These are phyloP conservation scores for Apeira syringaria DNA, from an alignment of 2,888 invertebrate genomes.

Conservation along the genomic window DNA sequence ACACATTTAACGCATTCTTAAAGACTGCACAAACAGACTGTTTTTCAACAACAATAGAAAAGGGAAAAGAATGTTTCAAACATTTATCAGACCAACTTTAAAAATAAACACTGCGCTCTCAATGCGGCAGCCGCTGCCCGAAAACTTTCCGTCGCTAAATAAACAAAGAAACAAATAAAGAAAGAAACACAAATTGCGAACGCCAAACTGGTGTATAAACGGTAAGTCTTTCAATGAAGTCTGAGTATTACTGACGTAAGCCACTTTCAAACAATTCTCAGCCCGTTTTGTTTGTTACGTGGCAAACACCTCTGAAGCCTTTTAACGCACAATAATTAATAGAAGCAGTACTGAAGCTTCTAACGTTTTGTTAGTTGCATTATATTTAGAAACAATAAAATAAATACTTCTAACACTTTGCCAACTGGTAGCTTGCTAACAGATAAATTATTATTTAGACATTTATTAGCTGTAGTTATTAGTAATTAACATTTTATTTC, in stretches of 20 bases:
- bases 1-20: too few species aligned
- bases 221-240: conserved; percentile 24
- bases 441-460: too few species aligned
- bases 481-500: too few species aligned
- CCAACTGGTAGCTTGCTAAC: too few species aligned
- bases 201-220: conserved; percentile 13
- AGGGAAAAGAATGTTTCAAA: not conserved
- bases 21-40: not conserved
- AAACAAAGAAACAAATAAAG: conserved; percentile 1
- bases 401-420: too few species aligned
- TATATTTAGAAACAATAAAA: too few species aligned
- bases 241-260: conserved; percentile 28
- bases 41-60: not conserved
- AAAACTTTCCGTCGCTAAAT: conserved; percentile 4
- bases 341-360: conserved; percentile 2
- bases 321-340: conserved; percentile 4
- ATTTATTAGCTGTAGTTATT: too few species aligned
- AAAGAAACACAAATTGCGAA: conserved; percentile 5
- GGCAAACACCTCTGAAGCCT: conserved; percentile 17
- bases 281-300: conserved; percentile 24
- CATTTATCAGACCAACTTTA: conserved; percentile 2
- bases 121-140: conserved; percentile 1
- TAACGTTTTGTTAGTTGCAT: too few species aligned
- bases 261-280: conserved; percentile 33
- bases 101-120: conserved; percentile 3